Evolutionary conservation across 2,888 invertebrate species (phyloP).

Genomic region (Meteorus colon): DNA sequence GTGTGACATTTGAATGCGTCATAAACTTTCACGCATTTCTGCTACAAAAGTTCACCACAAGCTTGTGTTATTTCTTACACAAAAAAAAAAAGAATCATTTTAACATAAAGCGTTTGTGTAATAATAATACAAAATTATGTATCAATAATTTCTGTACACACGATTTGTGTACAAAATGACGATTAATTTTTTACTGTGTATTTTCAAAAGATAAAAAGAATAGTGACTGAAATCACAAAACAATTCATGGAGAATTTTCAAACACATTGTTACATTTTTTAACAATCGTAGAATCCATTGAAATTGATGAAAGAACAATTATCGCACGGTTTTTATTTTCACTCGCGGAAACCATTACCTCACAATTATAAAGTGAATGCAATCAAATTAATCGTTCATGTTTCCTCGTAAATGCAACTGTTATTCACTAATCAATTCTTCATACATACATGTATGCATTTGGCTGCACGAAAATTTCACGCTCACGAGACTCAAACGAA

Average conservation of each 20-base stretch:
- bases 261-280: neutral
- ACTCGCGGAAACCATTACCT: slow-evolving; percentile 13
- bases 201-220: neutral
- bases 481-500: slow-evolving; percentile 21
- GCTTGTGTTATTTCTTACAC: too few species aligned
- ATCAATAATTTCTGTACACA: too few species aligned
- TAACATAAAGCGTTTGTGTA: too few species aligned
- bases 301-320: slow-evolving; percentile 10
- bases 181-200: too few species aligned
- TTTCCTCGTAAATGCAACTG: slow-evolving; percentile 33
- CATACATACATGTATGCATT: neutral
- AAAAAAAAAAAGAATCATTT: too few species aligned
- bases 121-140: too few species aligned
- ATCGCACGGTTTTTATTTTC: neutral
- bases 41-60: too few species aligned
- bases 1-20: too few species aligned
- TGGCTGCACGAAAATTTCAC: slow-evolving; percentile 29
- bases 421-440: slow-evolving; percentile 39
- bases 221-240: neutral
- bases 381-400: slow-evolving; percentile 29
- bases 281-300: neutral
- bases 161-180: too few species aligned
- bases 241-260: neutral
- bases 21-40: too few species aligned
- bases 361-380: slow-evolving; percentile 30